A percentile compares a stretch with the other conserved stretches of the same genome.
phyloP scores from a whole-genome alignment of 2,888 invertebrate genomes.

The Phengaris arion region DNA sequence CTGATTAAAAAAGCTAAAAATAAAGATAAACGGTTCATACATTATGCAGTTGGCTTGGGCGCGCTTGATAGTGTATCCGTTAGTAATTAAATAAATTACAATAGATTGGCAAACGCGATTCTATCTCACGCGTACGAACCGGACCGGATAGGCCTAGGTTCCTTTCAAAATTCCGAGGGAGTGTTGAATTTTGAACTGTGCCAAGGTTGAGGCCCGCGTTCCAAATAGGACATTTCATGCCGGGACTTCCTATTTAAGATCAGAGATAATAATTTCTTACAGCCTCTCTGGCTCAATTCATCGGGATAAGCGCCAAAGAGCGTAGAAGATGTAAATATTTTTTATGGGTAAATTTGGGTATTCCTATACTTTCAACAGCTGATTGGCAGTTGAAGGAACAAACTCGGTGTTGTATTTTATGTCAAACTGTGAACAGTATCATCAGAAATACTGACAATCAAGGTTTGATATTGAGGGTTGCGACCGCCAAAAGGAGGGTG shows the following conservation, averaged over 20 bases:
- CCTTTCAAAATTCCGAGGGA: slow-evolving; percentile 25
- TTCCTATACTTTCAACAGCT: too few relatives aligned
- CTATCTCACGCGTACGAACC: background rate
- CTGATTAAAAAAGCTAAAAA: background rate
- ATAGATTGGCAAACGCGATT: slow-evolving; percentile 9
- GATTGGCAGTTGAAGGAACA: too few relatives aligned
- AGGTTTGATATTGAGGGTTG: too few relatives aligned
- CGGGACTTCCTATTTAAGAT: background rate
- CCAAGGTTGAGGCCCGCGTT: slow-evolving; percentile 9
- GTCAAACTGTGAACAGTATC: too few relatives aligned
- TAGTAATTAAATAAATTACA: slow-evolving; percentile 10
- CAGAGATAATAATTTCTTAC: background rate
- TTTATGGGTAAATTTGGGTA: too few relatives aligned
- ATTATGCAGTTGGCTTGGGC: slow-evolving; percentile 6
- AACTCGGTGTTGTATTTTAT: too few relatives aligned
- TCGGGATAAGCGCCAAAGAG: too few relatives aligned
- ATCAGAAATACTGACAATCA: too few relatives aligned
- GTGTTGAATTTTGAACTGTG: slow-evolving; percentile 23
- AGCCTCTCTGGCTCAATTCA: too few relatives aligned
- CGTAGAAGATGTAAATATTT: too few relatives aligned
- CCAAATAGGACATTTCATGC: slow-evolving; percentile 12
- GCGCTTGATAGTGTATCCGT: slow-evolving; percentile 21
- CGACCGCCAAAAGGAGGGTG: too few relatives aligned
- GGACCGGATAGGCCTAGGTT: background rate
- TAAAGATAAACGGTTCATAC: slow-evolving; percentile 13